phyloP scores from a whole-genome alignment of 2,888 invertebrate species.

The Aphrophora alni region DNA sequence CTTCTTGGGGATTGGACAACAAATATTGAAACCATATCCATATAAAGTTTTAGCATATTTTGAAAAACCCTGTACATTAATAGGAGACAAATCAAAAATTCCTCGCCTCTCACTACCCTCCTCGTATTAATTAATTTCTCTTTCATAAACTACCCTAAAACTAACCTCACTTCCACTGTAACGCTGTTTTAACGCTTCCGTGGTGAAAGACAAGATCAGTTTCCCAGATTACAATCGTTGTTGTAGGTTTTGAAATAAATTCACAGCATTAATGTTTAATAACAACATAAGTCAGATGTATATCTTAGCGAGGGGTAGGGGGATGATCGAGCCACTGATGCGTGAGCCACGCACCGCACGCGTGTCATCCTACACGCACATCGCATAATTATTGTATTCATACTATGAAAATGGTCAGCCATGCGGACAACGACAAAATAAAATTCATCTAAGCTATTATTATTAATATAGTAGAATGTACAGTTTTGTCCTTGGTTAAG shows the following conservation, averaged over 20 bases:
- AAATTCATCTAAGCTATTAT: slow-evolving; percentile 27
- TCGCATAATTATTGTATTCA: slow-evolving; percentile 39
- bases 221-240: background rate
- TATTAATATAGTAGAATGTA: background rate
- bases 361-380: slow-evolving; percentile 27
- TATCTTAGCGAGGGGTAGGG: background rate
- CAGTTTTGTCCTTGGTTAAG: too few species aligned
- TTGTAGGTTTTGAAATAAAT: background rate
- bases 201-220: background rate
- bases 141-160: too few species aligned
- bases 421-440: slow-evolving; percentile 37
- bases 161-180: too few species aligned
- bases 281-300: slow-evolving; percentile 6
- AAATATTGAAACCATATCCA: too few species aligned
- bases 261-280: background rate
- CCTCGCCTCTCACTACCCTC: too few species aligned
- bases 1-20: too few species aligned
- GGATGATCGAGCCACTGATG: slow-evolving; percentile 7
- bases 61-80: too few species aligned
- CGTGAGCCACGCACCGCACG: slow-evolving; percentile 20
- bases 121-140: too few species aligned
- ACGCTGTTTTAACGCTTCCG: background rate
- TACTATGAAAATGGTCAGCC: slow-evolving; percentile 25
- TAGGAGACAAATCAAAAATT: too few species aligned
- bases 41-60: too few species aligned